These are phyloP conservation scores for Lampris megalopsis DNA, from an alignment of 2,113 vertebrate genomes.

Conservation along the genomic window DNA sequence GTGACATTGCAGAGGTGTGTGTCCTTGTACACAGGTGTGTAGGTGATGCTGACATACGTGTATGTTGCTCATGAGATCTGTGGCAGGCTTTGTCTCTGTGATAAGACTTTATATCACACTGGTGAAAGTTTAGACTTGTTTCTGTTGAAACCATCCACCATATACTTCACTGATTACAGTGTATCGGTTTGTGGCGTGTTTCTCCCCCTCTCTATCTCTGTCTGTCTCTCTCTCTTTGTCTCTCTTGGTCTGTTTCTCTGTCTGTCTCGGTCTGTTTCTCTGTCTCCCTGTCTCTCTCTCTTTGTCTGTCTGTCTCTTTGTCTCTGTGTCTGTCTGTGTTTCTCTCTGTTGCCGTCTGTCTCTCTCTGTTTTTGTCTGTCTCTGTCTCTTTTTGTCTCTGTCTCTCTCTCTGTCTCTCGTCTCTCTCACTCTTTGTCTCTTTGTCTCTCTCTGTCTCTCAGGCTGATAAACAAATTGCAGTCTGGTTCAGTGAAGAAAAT, in stretches of 20 bases:
- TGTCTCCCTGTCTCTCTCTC: no score
- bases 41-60: not conserved
- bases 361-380: no score
- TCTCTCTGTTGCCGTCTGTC: no score
- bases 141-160: not conserved
- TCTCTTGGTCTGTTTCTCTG: slow-evolving; percentile 22
- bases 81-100: not conserved
- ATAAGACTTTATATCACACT: not conserved
- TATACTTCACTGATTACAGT: not conserved
- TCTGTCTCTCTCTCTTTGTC: slow-evolving; percentile 51
- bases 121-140: not conserved
- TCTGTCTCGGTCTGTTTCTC: no score
- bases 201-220: slow-evolving; percentile 43
- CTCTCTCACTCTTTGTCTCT: not conserved
- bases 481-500: slow-evolving; percentile 94
- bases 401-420: no score
- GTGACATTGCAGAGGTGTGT: slow-evolving; percentile 13
- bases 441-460: slow-evolving; percentile 65
- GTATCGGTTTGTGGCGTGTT: not conserved
- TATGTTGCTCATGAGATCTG: not conserved
- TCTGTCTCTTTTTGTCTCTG: no score
- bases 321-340: no score
- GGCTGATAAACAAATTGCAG: slow-evolving; percentile 95
- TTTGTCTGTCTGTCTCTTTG: no score
- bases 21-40: not conserved